These are phyloP conservation scores for Hoplodrina blanda DNA, from an alignment of 2,888 invertebrate genomes.

Conservation along the genomic window DNA sequence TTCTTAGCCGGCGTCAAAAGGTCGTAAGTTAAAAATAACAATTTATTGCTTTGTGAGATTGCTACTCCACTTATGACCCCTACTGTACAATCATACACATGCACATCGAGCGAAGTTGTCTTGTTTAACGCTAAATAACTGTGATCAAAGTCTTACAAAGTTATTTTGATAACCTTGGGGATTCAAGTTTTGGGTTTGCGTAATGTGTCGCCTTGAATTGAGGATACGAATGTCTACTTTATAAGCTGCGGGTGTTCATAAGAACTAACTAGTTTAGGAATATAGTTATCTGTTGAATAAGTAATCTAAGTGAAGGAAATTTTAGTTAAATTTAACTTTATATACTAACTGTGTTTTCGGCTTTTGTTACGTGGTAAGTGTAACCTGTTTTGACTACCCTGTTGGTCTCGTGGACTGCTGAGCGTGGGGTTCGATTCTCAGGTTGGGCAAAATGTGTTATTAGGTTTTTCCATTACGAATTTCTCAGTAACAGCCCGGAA, in stretches of 20 bases:
- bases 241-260: background rate
- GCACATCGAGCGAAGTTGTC: background rate
- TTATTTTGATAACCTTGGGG: slow-evolving; percentile 48
- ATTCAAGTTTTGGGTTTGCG: slow-evolving; percentile 44
- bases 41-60: too few species aligned
- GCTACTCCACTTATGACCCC: too few species aligned
- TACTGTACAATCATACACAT: background rate
- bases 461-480: too few species aligned
- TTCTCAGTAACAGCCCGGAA: too few species aligned
- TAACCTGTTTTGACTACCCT: too few species aligned
- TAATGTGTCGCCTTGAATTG: slow-evolving; percentile 20
- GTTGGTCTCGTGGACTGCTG: too few species aligned
- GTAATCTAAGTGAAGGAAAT: background rate
- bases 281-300: slow-evolving; percentile 23
- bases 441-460: too few species aligned
- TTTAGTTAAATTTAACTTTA: slow-evolving; percentile 2
- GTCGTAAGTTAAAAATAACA: too few species aligned
- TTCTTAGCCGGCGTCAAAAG: too few species aligned
- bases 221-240: slow-evolving; percentile 26
- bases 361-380: too few species aligned
- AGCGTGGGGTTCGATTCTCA: too few species aligned
- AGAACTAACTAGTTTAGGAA: slow-evolving; percentile 28
- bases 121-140: slow-evolving; percentile 1
- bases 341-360: too few species aligned
- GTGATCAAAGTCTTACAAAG: slow-evolving; percentile 32